Conservation (phyloP, 2,797 vertebrate species). For the Falco rusticolus region DNA sequence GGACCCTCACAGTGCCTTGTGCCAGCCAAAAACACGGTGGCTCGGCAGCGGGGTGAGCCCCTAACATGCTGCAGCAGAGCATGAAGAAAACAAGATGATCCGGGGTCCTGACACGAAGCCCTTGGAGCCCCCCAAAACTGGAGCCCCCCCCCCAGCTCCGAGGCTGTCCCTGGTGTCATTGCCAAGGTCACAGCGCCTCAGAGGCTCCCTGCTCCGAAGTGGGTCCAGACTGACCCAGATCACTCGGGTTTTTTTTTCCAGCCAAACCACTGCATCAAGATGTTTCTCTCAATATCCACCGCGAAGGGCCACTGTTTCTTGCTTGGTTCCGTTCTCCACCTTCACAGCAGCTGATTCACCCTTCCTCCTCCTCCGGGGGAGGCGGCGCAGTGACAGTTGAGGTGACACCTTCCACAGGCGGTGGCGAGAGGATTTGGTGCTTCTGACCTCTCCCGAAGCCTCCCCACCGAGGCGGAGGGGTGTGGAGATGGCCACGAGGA, state of each 20-base stretch:
- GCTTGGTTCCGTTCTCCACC: neutral
- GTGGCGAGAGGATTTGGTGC: neutral
- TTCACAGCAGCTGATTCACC: too few species aligned
- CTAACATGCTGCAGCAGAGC: fast-evolving
- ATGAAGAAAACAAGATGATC: neutral
- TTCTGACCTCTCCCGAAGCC: neutral
- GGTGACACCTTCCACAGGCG: neutral
- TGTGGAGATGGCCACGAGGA: fast-evolving
- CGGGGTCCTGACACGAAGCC: fast-evolving
- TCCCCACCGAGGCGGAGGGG: neutral
- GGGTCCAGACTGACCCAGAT: too few species aligned
- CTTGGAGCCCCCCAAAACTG: neutral
- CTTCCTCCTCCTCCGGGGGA: neutral
- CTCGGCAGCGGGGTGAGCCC: fast-evolving
- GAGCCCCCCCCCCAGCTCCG: too few species aligned
- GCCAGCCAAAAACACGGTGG: neutral
- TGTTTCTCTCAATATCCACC: neutral
- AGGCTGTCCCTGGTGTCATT: neutral
- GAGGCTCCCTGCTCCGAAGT: neutral
- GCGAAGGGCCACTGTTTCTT: neutral
- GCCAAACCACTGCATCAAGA: fast-evolving
- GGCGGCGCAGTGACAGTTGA: fast-evolving
- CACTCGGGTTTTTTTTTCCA: neutral
- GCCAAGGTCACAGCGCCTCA: neutral
- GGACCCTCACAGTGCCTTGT: neutral